Evolutionary conservation across 1,140 invertebrate species (phyloP), one percentile per base, ranked within the genome.

Genomic region (Berghia stephanieae): DNA sequence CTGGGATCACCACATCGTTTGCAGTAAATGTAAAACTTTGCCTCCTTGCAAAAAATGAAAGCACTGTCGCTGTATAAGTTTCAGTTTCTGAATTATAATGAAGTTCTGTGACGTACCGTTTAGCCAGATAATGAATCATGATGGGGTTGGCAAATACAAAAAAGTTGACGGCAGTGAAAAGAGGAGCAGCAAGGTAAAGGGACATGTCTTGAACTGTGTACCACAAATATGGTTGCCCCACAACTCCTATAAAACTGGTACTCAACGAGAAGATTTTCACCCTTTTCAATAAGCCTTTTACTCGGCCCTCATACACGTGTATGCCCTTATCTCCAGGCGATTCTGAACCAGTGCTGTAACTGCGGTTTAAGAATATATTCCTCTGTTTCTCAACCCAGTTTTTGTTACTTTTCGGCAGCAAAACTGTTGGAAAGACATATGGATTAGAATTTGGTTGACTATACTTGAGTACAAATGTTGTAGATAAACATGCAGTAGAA

Each of bases 121-220:
- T 96, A 3, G 94, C 93, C 21, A 97, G 89, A 5, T 92, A 90
- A 90, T 98, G 95, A 77, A 98, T 89, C 36, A 97, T 84, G 27
- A 96, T 57, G 1, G 96, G 96, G 5, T 95, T 96, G 0, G 93
- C 89, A 82, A 96, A 93, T 4, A 95, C 94, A 85, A 96, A 95
- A 81, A 96, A 92, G 34, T 93, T 93, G 1, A 95, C 90, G 55
- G 94, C 89, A 0, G 92, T 91, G 80, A 92, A 93, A 5, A 93
- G 75, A 4, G 91, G 92, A 72, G 94, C 85, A 0, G 92, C 86
- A 57, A 92, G 86, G 4, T 89, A 86, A 0, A 92, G 40, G 16
- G 79, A 44, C 44, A 75, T 67, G 24, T 81, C 74, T n/a, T 82
- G 76, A 24, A 76, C 79, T 2, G 68, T 92, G 46, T 90, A 87